Evolutionary conservation across 2,113 vertebrate genomes (phyloP).

Genomic region (Oncorhynchus mykiss): DNA sequence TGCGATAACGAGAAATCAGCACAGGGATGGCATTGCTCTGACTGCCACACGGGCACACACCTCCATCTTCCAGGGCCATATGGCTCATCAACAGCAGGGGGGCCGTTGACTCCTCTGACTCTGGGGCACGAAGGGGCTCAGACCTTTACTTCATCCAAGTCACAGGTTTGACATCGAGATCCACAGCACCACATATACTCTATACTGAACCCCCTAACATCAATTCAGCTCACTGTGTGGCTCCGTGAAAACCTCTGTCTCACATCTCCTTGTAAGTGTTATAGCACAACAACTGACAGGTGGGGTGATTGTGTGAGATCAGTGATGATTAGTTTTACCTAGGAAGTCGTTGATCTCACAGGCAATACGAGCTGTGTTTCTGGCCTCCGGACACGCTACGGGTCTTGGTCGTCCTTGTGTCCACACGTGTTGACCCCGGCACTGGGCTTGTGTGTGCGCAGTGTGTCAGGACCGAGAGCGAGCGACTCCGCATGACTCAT

Average conservation of each 20-base stretch:
- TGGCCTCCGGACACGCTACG: constrained; percentile 10
- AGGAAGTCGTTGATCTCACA: not conserved
- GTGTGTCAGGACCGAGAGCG: constrained; percentile 26
- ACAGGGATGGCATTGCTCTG: constrained; percentile 60
- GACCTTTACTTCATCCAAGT: constrained; percentile 53
- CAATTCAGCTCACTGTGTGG: constrained; percentile 5
- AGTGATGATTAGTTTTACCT: too few relatives aligned
- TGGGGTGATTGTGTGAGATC: constrained; percentile 31
- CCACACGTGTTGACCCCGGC: constrained; percentile 29
- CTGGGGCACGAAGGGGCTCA: constrained; percentile 40
- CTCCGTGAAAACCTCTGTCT: constrained; percentile 19
- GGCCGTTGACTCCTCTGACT: constrained; percentile 60
- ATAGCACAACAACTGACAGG: constrained; percentile 33
- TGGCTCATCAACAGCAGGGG: constrained; percentile 63
- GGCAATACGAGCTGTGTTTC: not conserved
- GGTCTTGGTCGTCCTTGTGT: constrained; percentile 47
- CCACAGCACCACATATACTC: not conserved
- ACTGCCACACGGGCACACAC: constrained; percentile 57
- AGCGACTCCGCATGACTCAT: constrained; percentile 53
- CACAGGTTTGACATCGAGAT: constrained; percentile 34
- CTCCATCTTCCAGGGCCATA: constrained; percentile 67
- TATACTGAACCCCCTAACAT: not conserved
- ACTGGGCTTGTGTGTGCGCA: constrained; percentile 34
- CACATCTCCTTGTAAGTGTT: constrained; percentile 25
- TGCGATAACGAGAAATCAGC: constrained; percentile 73